Evolutionary conservation across 2,113 vertebrate species (phyloP).

Genomic region (Lethenteron camtschaticum): DNA sequence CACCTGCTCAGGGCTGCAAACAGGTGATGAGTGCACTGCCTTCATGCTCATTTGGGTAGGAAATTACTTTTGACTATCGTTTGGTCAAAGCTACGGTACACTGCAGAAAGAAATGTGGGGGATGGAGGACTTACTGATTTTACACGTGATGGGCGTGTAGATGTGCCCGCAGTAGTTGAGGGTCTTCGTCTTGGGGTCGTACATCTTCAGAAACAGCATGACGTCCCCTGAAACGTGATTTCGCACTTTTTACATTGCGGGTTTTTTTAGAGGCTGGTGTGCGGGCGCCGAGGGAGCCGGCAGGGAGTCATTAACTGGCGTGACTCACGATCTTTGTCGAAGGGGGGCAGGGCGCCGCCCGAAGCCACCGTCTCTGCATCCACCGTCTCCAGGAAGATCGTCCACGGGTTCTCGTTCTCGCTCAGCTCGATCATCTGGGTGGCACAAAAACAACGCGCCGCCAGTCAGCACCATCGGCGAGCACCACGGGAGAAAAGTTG

Average conservation of each 20-base stretch:
- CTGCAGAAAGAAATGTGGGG: too few species aligned
- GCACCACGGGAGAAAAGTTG: too few species aligned
- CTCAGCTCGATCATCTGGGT: constrained; percentile 91
- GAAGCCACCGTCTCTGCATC: constrained; percentile 93
- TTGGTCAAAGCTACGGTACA: too few species aligned
- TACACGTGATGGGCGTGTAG: constrained; percentile 99
- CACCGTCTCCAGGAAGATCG: constrained; percentile 98
- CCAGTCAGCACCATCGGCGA: neutral
- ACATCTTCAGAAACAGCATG: constrained; percentile 99
- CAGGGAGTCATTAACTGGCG: neutral
- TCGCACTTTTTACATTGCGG: too few species aligned
- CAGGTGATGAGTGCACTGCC: too few species aligned
- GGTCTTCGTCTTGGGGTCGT: constrained; percentile 94
- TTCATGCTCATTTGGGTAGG: too few species aligned
- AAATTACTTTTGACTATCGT: too few species aligned
- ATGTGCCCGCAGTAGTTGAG: constrained; percentile 99
- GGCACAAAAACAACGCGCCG: constrained; percentile 10
- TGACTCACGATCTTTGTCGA: constrained; percentile 97
- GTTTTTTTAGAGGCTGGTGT: too few species aligned
- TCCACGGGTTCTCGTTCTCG: constrained; percentile 98
- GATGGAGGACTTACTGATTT: constrained; percentile 65
- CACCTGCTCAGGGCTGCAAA: too few species aligned
- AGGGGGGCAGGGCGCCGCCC: constrained; percentile 85
- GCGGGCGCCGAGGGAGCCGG: too few species aligned
- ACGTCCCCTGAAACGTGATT: constrained; percentile 50